Evolutionary conservation across 2,888 invertebrate genomes (phyloP).

Genomic region (Caradrina clavipalpis): DNA sequence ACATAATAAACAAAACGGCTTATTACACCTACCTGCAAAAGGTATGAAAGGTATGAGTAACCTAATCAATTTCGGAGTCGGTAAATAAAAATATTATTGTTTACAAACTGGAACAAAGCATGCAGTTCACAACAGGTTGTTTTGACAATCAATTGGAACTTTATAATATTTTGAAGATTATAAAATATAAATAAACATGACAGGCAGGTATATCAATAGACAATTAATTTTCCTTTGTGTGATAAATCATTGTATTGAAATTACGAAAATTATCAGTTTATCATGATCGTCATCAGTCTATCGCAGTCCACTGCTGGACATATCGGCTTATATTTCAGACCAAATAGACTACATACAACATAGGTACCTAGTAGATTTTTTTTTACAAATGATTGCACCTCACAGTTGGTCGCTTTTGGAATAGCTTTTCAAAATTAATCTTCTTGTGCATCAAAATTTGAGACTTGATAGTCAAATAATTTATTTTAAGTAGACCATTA

Average conservation of each 20-base stretch:
- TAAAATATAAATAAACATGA: background rate
- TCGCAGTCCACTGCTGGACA: too few species aligned
- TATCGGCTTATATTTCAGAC: too few species aligned
- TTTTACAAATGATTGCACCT: too few species aligned
- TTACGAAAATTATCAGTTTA: too few species aligned
- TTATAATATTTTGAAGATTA: background rate
- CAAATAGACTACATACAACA: too few species aligned
- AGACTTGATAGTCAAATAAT: too few species aligned
- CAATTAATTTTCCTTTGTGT: background rate
- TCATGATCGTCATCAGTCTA: too few species aligned
- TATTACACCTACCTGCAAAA: background rate
- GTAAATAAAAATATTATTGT: constrained; percentile 5
- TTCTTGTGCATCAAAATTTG: too few species aligned
- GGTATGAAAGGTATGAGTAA: background rate
- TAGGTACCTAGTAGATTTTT: too few species aligned
- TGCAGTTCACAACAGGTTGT: constrained; percentile 3
- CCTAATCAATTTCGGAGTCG: constrained; percentile 8
- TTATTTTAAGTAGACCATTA: too few species aligned
- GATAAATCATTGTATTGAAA: background rate
- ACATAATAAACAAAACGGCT: background rate
- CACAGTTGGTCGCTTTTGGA: too few species aligned
- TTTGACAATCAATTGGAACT: constrained; percentile 8
- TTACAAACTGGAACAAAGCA: background rate
- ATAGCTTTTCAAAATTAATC: too few species aligned
- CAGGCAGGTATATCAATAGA: background rate